A percentile compares a stretch with the other conserved stretches of the same genome.
phyloP scores from a whole-genome alignment of 2,113 vertebrate genomes.

The Campylomormyrus numenius region DNA sequence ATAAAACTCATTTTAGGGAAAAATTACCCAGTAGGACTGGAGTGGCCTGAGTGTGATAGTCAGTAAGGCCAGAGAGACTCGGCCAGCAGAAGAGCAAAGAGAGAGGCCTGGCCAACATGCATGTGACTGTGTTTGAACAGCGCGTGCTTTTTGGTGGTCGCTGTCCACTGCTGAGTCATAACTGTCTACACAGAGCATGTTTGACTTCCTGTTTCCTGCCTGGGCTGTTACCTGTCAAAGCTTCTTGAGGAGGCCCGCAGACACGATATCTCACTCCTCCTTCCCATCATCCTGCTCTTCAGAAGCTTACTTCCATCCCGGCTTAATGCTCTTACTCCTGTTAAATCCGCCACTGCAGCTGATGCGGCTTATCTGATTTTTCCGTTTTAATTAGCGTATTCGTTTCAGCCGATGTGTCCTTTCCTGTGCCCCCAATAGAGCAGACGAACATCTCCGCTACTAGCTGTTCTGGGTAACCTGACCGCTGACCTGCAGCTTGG shows the following conservation, averaged over 20 bases:
- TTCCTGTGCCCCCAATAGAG: neutral
- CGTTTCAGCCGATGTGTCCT: neutral
- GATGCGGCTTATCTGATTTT: neutral
- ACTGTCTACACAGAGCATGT: neutral
- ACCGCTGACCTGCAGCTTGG: neutral
- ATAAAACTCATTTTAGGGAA: neutral
- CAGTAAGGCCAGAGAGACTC: neutral
- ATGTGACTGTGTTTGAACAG: neutral
- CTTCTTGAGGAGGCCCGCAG: neutral
- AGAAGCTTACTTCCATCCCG: neutral
- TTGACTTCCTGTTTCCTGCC: neutral
- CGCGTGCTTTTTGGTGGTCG: neutral
- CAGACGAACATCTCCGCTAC: neutral
- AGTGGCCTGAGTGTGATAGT: neutral
- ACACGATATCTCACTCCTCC: neutral
- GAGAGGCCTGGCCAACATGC: too few relatives aligned
- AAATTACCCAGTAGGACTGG: neutral
- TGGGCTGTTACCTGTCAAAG: neutral
- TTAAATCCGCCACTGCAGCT: neutral
- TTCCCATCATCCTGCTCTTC: neutral
- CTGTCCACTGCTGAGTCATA: neutral
- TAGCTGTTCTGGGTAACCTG: neutral
- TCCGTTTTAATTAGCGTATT: neutral
- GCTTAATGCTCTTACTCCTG: neutral
- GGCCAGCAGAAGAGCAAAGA: too few relatives aligned